These are phyloP conservation scores for Dromiciops gliroides DNA, from an alignment of 2,113 vertebrate genomes.

Conservation along the genomic window DNA sequence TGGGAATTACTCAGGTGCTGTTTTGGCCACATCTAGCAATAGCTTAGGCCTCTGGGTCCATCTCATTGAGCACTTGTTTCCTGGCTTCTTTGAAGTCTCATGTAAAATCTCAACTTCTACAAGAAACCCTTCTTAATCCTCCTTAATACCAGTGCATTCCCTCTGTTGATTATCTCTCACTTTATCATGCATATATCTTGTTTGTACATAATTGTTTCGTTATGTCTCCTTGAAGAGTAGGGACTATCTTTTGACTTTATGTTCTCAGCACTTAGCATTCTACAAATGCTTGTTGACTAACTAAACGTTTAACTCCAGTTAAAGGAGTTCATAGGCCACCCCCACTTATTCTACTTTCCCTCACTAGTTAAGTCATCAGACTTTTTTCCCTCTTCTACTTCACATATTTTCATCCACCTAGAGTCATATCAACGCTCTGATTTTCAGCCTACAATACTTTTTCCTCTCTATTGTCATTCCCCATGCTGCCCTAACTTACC, in stretches of 20 bases:
- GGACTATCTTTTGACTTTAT: background rate
- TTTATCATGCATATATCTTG: background rate
- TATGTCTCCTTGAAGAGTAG: background rate
- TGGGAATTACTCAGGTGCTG: background rate
- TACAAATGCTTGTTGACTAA: background rate
- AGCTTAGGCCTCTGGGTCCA: background rate
- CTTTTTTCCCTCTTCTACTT: background rate
- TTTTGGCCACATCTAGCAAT: background rate
- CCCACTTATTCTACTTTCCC: background rate
- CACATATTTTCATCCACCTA: background rate
- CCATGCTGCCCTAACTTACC: constrained; percentile 81
- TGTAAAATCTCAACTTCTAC: background rate
- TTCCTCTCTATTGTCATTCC: background rate
- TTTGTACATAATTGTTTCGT: background rate
- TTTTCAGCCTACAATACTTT: background rate
- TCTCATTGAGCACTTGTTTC: background rate
- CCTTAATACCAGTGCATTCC: background rate
- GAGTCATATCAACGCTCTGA: background rate
- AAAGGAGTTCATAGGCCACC: background rate
- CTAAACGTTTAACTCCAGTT: background rate
- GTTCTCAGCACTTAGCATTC: background rate
- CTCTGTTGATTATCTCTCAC: background rate
- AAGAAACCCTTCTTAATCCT: background rate
- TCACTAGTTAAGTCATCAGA: background rate
- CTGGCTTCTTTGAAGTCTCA: background rate